These are phyloP conservation scores for Scylla paramamosain DNA, from an alignment of 1,140 invertebrate genomes.

Conservation along the genomic window DNA sequence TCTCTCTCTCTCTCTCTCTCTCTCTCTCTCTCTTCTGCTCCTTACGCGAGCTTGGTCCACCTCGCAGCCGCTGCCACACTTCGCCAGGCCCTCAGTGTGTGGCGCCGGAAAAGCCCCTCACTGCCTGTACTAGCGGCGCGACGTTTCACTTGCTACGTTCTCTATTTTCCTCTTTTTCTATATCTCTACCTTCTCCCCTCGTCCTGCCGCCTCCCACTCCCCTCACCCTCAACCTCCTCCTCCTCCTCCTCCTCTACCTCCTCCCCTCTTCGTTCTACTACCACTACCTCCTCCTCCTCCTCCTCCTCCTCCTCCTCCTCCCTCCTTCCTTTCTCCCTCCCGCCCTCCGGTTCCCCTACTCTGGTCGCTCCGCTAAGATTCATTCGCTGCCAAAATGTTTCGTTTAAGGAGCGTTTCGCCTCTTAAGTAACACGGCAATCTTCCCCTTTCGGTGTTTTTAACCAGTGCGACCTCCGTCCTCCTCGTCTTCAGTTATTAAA, in stretches of 20 bases:
- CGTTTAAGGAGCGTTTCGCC: constrained; percentile 32
- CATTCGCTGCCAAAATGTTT: constrained; percentile 69
- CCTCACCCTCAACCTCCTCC: background rate
- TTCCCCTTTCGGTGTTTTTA: constrained; percentile 8
- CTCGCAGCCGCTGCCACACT: background rate
- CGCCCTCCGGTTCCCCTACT: constrained; percentile 29
- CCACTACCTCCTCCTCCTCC: constrained; percentile 22
- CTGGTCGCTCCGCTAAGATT: constrained; percentile 47
- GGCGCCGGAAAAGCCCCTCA: background rate
- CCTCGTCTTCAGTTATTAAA: background rate
- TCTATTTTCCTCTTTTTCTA: constrained; percentile 15
- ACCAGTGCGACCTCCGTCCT: background rate
- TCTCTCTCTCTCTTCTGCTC: background rate
- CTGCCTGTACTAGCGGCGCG: background rate
- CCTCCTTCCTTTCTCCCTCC: constrained; percentile 2
- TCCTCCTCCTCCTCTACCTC: background rate
- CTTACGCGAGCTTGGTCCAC: background rate
- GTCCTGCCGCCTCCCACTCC: background rate
- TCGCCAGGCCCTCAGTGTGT: background rate
- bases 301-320: background rate
- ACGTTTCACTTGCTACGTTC: constrained; percentile 13
- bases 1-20: background rate
- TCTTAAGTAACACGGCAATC: background rate
- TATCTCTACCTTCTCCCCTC: background rate
- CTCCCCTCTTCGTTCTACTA: background rate